A percentile compares a stretch with the other conserved stretches of the same genome.
Evolutionary conservation across 1,140 invertebrate genomes (phyloP).

Genomic region (Paraescarpia echinospica): DNA sequence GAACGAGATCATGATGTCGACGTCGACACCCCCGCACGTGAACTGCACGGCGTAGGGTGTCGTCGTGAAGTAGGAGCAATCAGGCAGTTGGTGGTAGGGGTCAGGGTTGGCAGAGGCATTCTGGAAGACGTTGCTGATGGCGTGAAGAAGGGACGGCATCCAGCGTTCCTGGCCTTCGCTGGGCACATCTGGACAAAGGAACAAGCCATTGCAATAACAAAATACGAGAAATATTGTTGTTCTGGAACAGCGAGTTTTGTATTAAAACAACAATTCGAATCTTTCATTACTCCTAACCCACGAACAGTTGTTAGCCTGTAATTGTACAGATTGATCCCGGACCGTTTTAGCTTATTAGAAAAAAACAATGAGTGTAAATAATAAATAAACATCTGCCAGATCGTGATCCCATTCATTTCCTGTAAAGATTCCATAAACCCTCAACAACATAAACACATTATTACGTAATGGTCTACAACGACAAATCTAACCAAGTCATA

Average conservation of each 20-base stretch:
- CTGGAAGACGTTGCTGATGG: conserved; percentile 17
- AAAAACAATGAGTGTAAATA: no score
- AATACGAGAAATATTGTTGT: neutral
- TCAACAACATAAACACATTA: no score
- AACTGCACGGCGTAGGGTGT: conserved; percentile 26
- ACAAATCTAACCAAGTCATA: no score
- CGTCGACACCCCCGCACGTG: conserved; percentile 27
- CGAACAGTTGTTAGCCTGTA: no score
- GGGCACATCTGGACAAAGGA: conserved; percentile 27
- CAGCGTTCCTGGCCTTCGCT: conserved; percentile 17
- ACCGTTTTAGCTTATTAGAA: no score
- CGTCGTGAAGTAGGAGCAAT: conserved; percentile 20
- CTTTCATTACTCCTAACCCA: neutral
- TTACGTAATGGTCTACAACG: no score
- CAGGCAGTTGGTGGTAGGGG: conserved; percentile 19
- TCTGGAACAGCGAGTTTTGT: neutral
- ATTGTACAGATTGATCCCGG: no score
- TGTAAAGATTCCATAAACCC: no score
- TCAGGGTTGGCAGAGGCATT: conserved; percentile 14
- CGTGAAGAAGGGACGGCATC: conserved; percentile 27
- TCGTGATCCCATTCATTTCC: no score
- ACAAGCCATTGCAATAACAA: neutral
- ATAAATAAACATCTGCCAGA: no score
- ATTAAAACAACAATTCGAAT: neutral
- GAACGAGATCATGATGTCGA: conserved; percentile 21